Conservation (phyloP, 35 echinoderm and acorn worm species). For the Apostichopus parvimensis region DNA sequence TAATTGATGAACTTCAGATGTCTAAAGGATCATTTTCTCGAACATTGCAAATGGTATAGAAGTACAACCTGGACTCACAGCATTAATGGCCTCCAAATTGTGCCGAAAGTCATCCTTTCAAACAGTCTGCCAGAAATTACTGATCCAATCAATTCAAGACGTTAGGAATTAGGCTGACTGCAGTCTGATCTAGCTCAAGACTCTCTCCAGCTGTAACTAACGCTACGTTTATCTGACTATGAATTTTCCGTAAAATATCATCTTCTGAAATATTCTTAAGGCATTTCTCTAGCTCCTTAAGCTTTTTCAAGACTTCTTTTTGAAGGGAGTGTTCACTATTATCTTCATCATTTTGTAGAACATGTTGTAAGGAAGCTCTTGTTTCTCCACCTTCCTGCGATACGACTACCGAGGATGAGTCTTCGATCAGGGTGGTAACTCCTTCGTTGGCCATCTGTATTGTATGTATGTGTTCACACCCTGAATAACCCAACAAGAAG, state of each 20-base stretch:
- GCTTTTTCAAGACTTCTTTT: not conserved
- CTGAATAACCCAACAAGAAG: not conserved
- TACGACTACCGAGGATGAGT: not conserved
- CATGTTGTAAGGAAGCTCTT: not conserved
- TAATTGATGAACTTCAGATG: too few species aligned
- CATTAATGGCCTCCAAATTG: too few species aligned
- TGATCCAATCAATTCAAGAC: not conserved
- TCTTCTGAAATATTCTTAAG: not conserved
- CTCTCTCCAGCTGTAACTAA: not conserved
- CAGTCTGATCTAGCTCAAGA: not conserved
- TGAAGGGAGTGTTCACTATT: not conserved
- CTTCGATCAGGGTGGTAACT: not conserved
- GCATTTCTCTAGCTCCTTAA: not conserved
- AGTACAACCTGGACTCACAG: too few species aligned
- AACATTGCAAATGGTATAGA: too few species aligned
- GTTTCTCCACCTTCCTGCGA: not conserved
- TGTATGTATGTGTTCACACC: conserved; percentile 16
- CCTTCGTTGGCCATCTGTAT: not conserved
- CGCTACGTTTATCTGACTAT: not conserved
- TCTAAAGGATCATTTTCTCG: too few species aligned
- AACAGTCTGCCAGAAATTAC: too few species aligned
- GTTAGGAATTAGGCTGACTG: not conserved
- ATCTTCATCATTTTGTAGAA: not conserved
- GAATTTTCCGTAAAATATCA: not conserved
- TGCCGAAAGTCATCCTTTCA: too few species aligned